Evolutionary conservation across 2,888 invertebrate genomes (phyloP).

Genomic region (Tipula confusa): DNA sequence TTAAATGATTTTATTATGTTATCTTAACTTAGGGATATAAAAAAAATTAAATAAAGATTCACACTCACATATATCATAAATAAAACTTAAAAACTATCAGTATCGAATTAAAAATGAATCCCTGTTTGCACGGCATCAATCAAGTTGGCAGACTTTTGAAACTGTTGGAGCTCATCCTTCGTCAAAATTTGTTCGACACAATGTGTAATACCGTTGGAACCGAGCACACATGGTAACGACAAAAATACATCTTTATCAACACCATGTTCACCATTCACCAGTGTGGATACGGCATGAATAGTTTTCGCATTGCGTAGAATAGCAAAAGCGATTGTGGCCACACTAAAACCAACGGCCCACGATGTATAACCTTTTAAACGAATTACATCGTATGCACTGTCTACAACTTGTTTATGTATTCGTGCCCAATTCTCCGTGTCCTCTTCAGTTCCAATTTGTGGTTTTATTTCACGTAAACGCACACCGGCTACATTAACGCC

Average conservation of each 20-base stretch:
- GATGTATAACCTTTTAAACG: constrained; percentile 79
- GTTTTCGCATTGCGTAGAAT: constrained; percentile 64
- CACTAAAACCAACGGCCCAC: constrained; percentile 77
- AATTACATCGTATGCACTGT: constrained; percentile 74
- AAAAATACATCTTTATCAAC: constrained; percentile 71
- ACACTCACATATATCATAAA: background rate
- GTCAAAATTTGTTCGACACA: constrained; percentile 62
- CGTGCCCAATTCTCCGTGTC: constrained; percentile 71
- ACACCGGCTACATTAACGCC: constrained; percentile 83
- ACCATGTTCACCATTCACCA: constrained; percentile 66
- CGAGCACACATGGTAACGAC: constrained; percentile 69
- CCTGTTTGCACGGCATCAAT: constrained; percentile 55
- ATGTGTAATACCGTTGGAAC: constrained; percentile 59
- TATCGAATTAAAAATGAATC: background rate
- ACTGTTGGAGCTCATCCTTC: constrained; percentile 53
- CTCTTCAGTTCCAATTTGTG: constrained; percentile 59
- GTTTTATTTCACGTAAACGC: constrained; percentile 65
- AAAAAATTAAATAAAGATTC: background rate
- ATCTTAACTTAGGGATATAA: background rate
- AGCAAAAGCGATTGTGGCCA: constrained; percentile 60
- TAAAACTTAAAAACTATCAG: background rate
- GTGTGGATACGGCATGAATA: constrained; percentile 69
- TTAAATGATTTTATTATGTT: background rate
- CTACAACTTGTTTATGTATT: constrained; percentile 68
- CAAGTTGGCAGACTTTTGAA: constrained; percentile 57